Conservation (phyloP, 2,797 vertebrate genomes). For the Catamblyrhynchus diadema region DNA sequence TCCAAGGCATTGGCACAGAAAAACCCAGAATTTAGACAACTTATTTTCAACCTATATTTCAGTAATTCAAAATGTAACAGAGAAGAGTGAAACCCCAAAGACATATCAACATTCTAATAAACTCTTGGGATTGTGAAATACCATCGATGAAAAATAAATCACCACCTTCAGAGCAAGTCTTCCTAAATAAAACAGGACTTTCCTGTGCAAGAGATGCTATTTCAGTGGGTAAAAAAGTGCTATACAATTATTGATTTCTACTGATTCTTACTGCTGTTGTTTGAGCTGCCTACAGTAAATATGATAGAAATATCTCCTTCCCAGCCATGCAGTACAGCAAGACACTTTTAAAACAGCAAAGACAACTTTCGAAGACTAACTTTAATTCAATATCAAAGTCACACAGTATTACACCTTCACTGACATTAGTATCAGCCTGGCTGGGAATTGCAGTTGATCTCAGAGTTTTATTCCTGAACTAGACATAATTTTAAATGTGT, state of each 20-base stretch:
- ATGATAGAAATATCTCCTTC: neutral
- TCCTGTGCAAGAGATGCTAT: neutral
- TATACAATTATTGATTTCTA: neutral
- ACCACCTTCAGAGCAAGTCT: neutral
- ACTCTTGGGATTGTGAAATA: neutral
- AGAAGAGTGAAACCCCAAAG: neutral
- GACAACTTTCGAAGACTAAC: neutral
- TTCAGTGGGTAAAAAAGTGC: neutral
- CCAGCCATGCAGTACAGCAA: neutral
- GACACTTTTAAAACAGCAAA: neutral
- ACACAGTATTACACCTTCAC: neutral
- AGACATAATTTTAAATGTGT: neutral
- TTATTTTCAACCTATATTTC: neutral
- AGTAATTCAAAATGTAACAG: neutral
- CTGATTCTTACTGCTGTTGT: neutral
- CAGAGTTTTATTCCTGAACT: neutral
- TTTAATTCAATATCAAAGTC: neutral
- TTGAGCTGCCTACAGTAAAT: neutral
- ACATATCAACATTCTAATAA: neutral
- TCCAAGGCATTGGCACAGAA: neutral
- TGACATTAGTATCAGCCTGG: neutral
- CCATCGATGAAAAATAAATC: neutral
- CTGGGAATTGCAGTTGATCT: neutral
- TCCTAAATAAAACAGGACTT: neutral
- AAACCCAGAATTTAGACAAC: neutral